Percentiles rank a stretch among this genome's conserved stretches.
Evolutionary conservation across 2,797 vertebrate species (phyloP).

Genomic region (Sebastiscus tertius): DNA sequence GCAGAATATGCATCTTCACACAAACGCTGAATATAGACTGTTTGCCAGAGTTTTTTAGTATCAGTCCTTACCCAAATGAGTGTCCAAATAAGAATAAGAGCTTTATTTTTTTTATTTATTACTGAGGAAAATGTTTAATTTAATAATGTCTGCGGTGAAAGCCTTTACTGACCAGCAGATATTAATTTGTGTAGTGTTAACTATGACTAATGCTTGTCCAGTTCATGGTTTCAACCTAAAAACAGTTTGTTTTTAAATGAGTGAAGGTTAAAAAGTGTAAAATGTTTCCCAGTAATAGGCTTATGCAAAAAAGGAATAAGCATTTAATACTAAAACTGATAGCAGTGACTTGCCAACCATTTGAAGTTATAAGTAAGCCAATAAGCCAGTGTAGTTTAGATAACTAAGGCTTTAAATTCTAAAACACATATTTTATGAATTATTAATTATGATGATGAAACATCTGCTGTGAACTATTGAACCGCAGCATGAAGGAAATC

Average conservation of each 20-base stretch:
- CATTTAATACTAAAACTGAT: conserved; percentile 2
- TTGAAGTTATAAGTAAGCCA: conserved; percentile 6
- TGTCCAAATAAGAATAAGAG: background rate
- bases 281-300: background rate
- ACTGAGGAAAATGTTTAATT: background rate
- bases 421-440: conserved; percentile 18
- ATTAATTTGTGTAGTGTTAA: background rate
- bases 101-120: background rate
- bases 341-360: conserved; percentile 15
- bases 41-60: background rate
- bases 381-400: conserved; percentile 17
- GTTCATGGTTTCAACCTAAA: background rate
- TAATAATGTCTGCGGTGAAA: background rate
- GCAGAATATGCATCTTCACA: background rate
- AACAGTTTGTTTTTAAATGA: background rate
- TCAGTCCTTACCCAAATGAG: background rate
- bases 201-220: background rate
- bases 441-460: conserved; percentile 19
- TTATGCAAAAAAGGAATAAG: conserved; percentile 3
- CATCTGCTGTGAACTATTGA: conserved; percentile 23
- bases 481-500: background rate
- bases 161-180: background rate
- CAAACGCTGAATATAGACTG: background rate
- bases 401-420: conserved; percentile 6
- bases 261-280: background rate